Base-by-base conservation (phyloP, 2,113 vertebrate species). In the Tachycineta bicolor region DNA sequence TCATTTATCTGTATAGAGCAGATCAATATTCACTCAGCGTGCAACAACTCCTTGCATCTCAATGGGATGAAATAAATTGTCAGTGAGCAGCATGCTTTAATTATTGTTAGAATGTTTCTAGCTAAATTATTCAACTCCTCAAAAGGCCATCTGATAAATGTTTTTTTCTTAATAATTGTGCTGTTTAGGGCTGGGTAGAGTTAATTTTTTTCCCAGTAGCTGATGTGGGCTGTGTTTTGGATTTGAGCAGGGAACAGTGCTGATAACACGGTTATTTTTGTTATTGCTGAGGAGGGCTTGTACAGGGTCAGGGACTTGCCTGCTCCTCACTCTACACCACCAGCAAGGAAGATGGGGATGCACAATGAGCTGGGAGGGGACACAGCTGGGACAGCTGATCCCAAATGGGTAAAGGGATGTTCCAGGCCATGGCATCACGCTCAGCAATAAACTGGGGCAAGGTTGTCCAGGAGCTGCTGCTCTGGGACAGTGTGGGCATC, bases 131-230 rank as follows among this genome's bases (percentile, higher is more conserved):
- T 97, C 95, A 97, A 80, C 92, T 98, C 95, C 94, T 97, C 76
- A 55, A 97, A 98, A 97, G 96, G 93, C 97, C 96, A 97, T 97
- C 95, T 98, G 96, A 97, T 97, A 98, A 97, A 97, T 96, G 94
- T 96, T 97, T 98, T 96, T 98, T 98, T 97, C 91, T 97, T 97
- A 95, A 96, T 97, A 85, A 67, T 56, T 77, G 33, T 50, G 12
- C 41, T 56, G 21, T 34, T 92, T 76, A 81, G n/a, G 41, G 15
- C 24, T 65, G 28, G 15, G 31, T 33, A 24, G 39, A 60, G 74
- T 46, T 88, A 18, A 39, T 60, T 70, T 71, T 60, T 33, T 64
- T 76, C 75, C 22, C 7, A 50, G 63, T 34, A 60, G 28, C 74
- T 67, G 6, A 6, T 55, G 12, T 3, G 20, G n/a, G 28, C 89